Conservation (phyloP, 2,113 vertebrate species). For the Paracanthobrama guichenoti region DNA sequence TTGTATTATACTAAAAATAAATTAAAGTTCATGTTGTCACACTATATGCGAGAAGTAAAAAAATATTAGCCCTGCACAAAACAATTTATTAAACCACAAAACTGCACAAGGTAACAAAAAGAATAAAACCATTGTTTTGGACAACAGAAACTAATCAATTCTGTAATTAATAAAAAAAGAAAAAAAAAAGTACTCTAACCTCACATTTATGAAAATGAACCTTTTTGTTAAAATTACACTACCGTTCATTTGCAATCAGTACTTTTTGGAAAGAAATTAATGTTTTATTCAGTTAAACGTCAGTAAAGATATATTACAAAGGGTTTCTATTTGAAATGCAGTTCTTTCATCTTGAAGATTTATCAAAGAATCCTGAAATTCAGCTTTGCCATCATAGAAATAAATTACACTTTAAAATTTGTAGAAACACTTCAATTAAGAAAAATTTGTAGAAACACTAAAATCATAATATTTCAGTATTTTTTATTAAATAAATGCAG, state of each 20-base stretch:
- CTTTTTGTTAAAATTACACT: background rate
- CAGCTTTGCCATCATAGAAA: background rate
- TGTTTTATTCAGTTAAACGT: too few relatives aligned
- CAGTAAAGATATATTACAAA: too few relatives aligned
- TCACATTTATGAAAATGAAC: background rate
- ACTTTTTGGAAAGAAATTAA: too few relatives aligned
- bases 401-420: background rate
- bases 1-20: too few relatives aligned
- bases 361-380: background rate
- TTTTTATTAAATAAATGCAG: background rate
- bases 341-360: too few relatives aligned
- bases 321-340: too few relatives aligned
- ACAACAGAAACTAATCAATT: background rate
- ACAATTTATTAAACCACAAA: background rate
- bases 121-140: background rate
- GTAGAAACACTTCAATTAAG: too few relatives aligned
- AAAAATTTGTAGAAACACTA: background rate
- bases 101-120: background rate
- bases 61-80: too few relatives aligned
- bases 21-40: background rate
- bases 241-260: background rate
- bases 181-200: background rate
- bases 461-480: background rate
- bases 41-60: background rate
- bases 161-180: background rate